Base-by-base conservation (phyloP, 2,888 invertebrate genomes). In the Andrena trimmerana region DNA sequence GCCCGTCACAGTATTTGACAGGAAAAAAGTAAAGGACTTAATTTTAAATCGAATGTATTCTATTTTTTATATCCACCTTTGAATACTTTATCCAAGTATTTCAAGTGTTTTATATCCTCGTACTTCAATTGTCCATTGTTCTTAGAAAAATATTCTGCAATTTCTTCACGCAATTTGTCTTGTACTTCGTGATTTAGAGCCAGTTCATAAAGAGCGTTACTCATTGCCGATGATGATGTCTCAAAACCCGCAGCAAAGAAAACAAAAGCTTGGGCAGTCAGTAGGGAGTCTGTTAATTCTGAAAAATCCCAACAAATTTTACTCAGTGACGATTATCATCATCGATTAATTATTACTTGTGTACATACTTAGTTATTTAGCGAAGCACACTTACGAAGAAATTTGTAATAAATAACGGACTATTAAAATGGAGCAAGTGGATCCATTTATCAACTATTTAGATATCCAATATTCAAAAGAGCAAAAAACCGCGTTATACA, bases 81-180 rank as follows among this genome's bases (percentile, higher is more conserved):
- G n/a, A 94, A 86, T 0, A 94, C 92, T 89, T 91, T 92, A 69
- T 95, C 93, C 77, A 95, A 86, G 83, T 95, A 95, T 10, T 91
- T 90, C 94, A 95, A 92, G 29, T 93, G 90, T 60, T 92, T 91
- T 0, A 95, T 78, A 1, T 90, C 86, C 8, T 94, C 94, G 67
- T 94, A 94, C 1, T 91, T 93, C 2, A 95, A 81, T n/a, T 89
- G 84, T 2, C 93, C 94, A 3, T 91, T 86, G 16, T 7, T 24
- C 2, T 8, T 59, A 1, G n/a, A 10, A 8, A 31, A 65, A 1
- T 16, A 3, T 6, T 90, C 81, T 0, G 88, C 89, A 6, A 91
- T 89, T 48, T 91, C 91, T 62, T 82, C 29, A 1, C 89, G 86
- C 13, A 89, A 48, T 67, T 85, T 91, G 0, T 88, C 85, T 52